Evolutionary conservation across 2,797 vertebrate genomes (phyloP).

Genomic region (Micropoecilia bifurca): DNA sequence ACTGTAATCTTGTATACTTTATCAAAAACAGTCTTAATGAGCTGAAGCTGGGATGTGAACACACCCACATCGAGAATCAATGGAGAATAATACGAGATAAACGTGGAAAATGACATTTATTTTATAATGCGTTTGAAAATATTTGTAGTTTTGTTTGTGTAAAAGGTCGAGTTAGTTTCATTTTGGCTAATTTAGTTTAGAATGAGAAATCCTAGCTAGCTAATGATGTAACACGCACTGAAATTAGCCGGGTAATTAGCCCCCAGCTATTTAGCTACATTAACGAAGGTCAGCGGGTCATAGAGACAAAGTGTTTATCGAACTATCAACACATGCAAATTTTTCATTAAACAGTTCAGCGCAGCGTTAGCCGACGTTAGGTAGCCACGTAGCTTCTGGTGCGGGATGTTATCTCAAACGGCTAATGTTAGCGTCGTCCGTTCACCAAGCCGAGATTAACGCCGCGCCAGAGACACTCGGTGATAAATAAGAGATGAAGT

Average conservation of each 20-base stretch:
- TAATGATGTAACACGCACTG: background rate
- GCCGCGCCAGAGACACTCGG: background rate
- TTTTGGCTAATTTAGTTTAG: background rate
- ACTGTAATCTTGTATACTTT: background rate
- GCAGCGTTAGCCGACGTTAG: constrained; percentile 39
- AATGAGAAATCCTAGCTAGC: background rate
- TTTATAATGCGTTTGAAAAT: background rate
- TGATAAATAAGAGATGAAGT: background rate
- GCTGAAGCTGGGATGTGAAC: constrained; percentile 15
- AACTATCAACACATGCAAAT: constrained; percentile 12
- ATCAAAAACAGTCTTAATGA: constrained; percentile 1
- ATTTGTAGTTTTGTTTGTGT: no score
- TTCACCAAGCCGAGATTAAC: background rate
- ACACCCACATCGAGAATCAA: constrained; percentile 10
- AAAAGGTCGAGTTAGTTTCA: background rate
- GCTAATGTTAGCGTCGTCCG: constrained; percentile 55
- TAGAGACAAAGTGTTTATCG: background rate
- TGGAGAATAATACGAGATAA: no score
- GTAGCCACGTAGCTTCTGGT: constrained; percentile 46
- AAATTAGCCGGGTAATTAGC: constrained; percentile 36
- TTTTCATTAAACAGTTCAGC: constrained; percentile 4
- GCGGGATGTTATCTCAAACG: constrained; percentile 50
- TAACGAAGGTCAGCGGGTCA: rapidly evolving
- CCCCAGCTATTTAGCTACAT: background rate
- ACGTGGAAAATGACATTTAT: background rate